Base-by-base conservation (phyloP, 2,797 vertebrate genomes). In the Garrulus glandarius region DNA sequence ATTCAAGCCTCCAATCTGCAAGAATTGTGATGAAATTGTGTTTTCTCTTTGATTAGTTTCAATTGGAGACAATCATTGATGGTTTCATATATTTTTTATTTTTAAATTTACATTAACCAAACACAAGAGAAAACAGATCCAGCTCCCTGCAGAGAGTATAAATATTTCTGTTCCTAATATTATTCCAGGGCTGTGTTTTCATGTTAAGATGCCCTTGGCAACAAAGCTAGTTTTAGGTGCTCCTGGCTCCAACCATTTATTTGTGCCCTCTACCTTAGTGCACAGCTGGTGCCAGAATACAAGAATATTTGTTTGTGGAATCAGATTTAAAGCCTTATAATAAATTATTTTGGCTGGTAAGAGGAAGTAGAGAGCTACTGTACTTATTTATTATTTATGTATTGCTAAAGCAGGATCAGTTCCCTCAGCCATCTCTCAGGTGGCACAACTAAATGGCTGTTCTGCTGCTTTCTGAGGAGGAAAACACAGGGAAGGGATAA, bases 51-150 rank as follows among this genome's bases (percentile, higher is more conserved):
- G 56, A 69, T 92, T 93, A 90, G 26, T 39, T 32, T 26, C 44
- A 87, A 94, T 88, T n/a, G 19, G 50, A 55, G 37, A 61, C 19
- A 49, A 37, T 61, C 3, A 7, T 15, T 71, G 57, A 85, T 43
- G 9, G 69, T 39, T 88, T 94, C 9, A 6, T 77, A 91, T 3
- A 59, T n/a, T 69, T 46, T 87, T 64, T 95, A 36, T 84, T 92
- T 91, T 87, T 60, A 91, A 84, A 87, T 91, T 70, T 92, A 56
- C 30, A 76, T 89, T 93, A 87, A 87, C 32, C 24, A 92, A 92
- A 80, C 27, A 63, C 37, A 72, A 52, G 27, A 81, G 37, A 88
- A 95, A 92, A 60, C 2, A 85, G 57, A 89, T 50, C 37, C 46
- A 81, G 37, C 32, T 94, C 81, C 77, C 87, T 79, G 78, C 39